Evolutionary conservation across 2,888 invertebrate species (phyloP).

Genomic region (Tuta absoluta): DNA sequence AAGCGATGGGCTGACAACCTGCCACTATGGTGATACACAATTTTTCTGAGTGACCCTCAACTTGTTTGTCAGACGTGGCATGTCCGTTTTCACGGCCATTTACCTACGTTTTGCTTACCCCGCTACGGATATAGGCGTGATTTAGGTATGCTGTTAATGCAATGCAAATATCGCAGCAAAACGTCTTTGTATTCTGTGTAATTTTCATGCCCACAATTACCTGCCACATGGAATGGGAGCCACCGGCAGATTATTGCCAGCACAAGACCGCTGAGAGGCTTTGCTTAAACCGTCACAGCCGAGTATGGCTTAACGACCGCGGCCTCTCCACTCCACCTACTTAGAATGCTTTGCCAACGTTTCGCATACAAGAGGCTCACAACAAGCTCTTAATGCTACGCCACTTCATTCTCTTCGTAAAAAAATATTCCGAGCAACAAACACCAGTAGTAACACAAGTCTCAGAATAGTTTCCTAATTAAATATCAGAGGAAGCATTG

Average conservation of each 20-base stretch:
- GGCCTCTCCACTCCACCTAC: conserved; percentile 37
- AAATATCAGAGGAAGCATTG: conserved; percentile 33
- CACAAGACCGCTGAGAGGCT: conserved; percentile 40
- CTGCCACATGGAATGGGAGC: conserved; percentile 25
- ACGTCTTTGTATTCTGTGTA: conserved; percentile 18
- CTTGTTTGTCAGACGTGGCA: no score
- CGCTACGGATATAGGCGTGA: no score
- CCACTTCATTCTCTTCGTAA: conserved; percentile 6
- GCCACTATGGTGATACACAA: no score
- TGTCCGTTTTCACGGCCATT: no score
- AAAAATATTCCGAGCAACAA: conserved; percentile 7
- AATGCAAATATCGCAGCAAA: conserved; percentile 9
- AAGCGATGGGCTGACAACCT: no score
- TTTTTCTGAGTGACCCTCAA: no score
- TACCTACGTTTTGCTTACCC: no score
- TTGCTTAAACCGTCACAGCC: conserved; percentile 39
- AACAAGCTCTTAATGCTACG: conserved; percentile 7
- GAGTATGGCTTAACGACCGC: conserved; percentile 39
- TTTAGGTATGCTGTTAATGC: no score
- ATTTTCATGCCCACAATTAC: conserved; percentile 30
- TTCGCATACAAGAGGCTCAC: conserved; percentile 26
- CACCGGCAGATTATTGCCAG: conserved; percentile 40
- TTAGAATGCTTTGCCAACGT: conserved; percentile 39
- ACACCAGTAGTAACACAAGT: conserved; percentile 19
- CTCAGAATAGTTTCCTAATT: conserved; percentile 31